Evolutionary conservation across 2,113 vertebrate genomes (phyloP), one percentile per base, ranked within the genome.

Genomic region (Brachionichthys hirsutus): DNA sequence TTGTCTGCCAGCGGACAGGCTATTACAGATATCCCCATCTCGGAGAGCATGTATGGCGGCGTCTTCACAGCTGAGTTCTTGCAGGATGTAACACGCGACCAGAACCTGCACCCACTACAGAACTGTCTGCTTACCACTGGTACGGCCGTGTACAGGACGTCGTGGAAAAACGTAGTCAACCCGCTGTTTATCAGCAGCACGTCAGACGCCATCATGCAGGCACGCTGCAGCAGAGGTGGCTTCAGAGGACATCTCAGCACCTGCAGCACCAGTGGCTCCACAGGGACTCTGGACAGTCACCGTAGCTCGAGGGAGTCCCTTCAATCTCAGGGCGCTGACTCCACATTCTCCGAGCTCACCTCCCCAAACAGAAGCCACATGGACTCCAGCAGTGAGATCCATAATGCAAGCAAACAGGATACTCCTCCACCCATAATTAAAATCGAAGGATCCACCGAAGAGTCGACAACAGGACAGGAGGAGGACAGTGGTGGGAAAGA

Each of bases 21-120:
- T 51, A 77, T 92, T 2, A 87, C 92, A 66, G 92, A 93, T 67
- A 80, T 93, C 74, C 66, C 86, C 35, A 75, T 94, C 48, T 80
- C 89, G 41, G 91, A 94, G 87, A 85, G 89, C 83, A 92, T 93
- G 92, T 93, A 92, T 38, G 77, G 89, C 73, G 87, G 74, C 40
- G 53, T 94, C 84, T 94, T 94, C 82, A 92, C 93, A 1, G 67
- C 83, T 81, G 88, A 93, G 49, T 93, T 93, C 64, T 77, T 93
- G 63, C 91, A 93, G 85, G 88, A 89, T 90, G 88, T 93, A 67
- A 92, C 90, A 6, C 75, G 70, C 4, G 89, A 91, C 18, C 82
- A 86, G 15, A 88, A 88, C 69, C 74, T 88, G 34, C 85, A 89
- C 34, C 90, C 92, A 0, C 84, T 94, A 67, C 89, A 92, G 67